Evolutionary conservation across 2,797 vertebrate species (phyloP), one percentile per base, ranked within the genome.

Genomic region (Borostomias antarcticus): DNA sequence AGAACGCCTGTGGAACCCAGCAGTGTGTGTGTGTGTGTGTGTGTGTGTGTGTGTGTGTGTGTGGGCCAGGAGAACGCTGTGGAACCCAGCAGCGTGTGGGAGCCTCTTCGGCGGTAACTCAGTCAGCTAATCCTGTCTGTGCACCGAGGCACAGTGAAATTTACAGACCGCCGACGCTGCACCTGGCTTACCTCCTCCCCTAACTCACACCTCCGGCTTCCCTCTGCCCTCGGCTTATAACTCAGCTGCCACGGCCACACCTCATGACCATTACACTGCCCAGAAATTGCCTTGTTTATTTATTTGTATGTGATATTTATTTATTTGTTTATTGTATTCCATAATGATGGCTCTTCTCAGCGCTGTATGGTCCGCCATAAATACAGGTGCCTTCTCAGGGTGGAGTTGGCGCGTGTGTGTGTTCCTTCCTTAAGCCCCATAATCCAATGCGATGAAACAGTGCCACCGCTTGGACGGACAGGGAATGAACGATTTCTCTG

Each of bases 401-500:
- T 53, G 29, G 65, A 15, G 47, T 64, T 21, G n/a, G 45, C 17
- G 48, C 66, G 40, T 25, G 50, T 37, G 1, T 47, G 43, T 25
- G 25, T 15, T 56, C 15, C 26, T 25, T 33, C 29, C 47, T 21
- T 35, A 8, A 15, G 25, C 35, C 13, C 10, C 19, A 40, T 58
- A 64, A 61, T 68, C 69, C 66, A 74, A 70, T 59, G 71, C 78
- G 86, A 73, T 85, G 75, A 87, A 85, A 89, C 74, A 82, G 81
- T 86, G 86, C 90, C 91, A 85, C 86, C 89, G 51, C 74, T 90
- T 91, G 91, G 90, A 2, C 70, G 73, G 70, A 81, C 69, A 76
- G 60, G 68, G 83, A 85, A 83, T 43, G 72, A 65, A 29, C 62
- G 68, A 68, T 71, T 67, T 72, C 76, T 73, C 51, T 30, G 7